A percentile compares a stretch with the other conserved stretches of the same genome.
phyloP scores from a whole-genome alignment of 37 sponge, comb jelly and placozoan species.

The Amphimedon queenslandica region DNA sequence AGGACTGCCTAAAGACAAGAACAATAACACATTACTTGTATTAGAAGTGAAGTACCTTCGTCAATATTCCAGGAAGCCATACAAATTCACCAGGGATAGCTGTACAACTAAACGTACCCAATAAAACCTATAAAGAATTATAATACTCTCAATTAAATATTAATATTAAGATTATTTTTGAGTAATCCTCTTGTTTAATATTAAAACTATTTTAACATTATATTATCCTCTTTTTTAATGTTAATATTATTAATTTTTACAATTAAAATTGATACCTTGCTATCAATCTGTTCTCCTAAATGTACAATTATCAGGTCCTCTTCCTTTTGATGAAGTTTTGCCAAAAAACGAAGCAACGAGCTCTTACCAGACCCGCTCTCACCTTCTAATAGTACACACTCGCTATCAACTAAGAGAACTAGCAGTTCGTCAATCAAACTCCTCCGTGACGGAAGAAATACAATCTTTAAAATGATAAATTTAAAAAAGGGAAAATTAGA shows the following conservation, averaged over 20 bases:
- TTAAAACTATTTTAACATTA: background rate
- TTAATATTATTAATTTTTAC: background rate
- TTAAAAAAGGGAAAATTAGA: too few species aligned
- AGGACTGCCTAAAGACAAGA: slow-evolving; percentile 56
- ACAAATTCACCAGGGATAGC: slow-evolving; percentile 83
- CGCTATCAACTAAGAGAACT: slow-evolving; percentile 15
- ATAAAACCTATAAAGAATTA: slow-evolving; percentile 47
- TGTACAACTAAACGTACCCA: slow-evolving; percentile 76
- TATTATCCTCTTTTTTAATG: background rate
- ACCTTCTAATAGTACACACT: slow-evolving; percentile 55
- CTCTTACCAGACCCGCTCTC: slow-evolving; percentile 63
- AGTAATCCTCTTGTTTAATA: too few species aligned
- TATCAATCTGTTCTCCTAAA: slow-evolving; percentile 64
- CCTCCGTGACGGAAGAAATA: background rate
- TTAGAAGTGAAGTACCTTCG: slow-evolving; percentile 36
- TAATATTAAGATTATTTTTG: too few species aligned
- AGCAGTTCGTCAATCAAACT: background rate
- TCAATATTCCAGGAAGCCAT: slow-evolving; percentile 83
- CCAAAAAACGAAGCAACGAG: slow-evolving; percentile 15
- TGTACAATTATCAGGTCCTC: slow-evolving; percentile 31
- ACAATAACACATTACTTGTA: background rate
- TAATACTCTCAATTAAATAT: too few species aligned
- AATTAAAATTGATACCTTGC: slow-evolving; percentile 31
- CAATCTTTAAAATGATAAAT: background rate
- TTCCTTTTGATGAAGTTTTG: background rate